Base-by-base conservation (phyloP, 2,888 invertebrate species). In the Dicranocentrus wangi region DNA sequence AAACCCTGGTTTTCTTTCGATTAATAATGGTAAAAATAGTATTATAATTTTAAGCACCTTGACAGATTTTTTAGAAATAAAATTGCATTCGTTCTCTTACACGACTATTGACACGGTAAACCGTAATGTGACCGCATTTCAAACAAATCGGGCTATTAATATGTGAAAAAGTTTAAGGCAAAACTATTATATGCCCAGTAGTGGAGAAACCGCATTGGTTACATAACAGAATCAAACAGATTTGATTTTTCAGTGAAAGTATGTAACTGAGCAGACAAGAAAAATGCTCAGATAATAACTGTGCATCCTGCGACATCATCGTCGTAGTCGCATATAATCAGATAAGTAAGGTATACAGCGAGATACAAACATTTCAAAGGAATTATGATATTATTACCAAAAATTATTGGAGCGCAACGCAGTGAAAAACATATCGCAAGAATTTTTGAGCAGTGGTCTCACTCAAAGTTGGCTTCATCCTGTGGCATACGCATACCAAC, bases 331-430 rank as follows among this genome's bases (percentile, higher is more conserved):
- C 7, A 47, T n/a, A 5, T 15, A 47, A n/a, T 47, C 47, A 55
- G 21, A 23, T 19, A 55, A 21, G 55, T 21, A 55, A n/a, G 21
- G 21, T 55, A n/a, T 15, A n/a, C n/a, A 47, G n/a, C 15, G 13
- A 13, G 5, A 39, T 39, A 39, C 13, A 8, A 8, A 39, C 13
- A n/a, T 39, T 39, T 39, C 39, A 39, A 39, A 39, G 13, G 39
- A 39, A 39, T 8, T 39, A 39, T 39, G 39, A 23, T 55, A 55
- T 42, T 10, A 42, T 43, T 13, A 19, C 53, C 2, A n/a, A 39
- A 53, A 53, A 58, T 77, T 77, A 77, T 61, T 77, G 77, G 77
- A 77, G 77, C 77, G 51, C 60, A 70, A 61, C 69, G 15, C n/a
- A 23, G 7, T 17, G 15, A 47, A 32, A 58, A 60, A 60, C 23